phyloP scores from a whole-genome alignment of 2,113 vertebrate genomes.

The Actenoides hombroni region DNA sequence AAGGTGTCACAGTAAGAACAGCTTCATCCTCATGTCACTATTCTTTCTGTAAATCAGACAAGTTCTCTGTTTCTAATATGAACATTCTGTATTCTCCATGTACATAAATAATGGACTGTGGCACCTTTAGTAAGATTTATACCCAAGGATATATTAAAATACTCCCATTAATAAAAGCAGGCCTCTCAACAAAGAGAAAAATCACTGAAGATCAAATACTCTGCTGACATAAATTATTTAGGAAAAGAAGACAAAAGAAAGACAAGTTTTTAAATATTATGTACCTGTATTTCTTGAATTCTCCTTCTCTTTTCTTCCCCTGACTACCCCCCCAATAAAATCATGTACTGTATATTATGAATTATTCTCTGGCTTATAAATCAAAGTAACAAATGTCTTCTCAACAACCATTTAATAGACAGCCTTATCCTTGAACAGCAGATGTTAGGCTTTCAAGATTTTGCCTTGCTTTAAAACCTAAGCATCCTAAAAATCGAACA shows the following conservation, averaged over 20 bases:
- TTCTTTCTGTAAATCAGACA: background rate
- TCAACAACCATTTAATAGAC: background rate
- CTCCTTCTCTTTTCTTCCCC: background rate
- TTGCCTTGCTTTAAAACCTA: background rate
- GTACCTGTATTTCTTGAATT: background rate
- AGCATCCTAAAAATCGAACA: background rate
- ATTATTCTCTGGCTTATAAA: background rate
- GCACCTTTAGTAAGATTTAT: background rate
- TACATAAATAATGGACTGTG: background rate
- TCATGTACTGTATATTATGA: background rate
- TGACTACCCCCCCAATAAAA: background rate
- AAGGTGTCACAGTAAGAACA: background rate
- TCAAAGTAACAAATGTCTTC: background rate
- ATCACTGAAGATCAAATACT: background rate
- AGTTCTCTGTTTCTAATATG: background rate
- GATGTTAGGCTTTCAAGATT: background rate
- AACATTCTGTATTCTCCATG: background rate
- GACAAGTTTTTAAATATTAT: background rate
- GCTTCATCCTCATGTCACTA: background rate
- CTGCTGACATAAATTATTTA: background rate
- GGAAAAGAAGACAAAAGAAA: background rate
- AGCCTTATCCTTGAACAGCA: background rate
- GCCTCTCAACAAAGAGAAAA: background rate
- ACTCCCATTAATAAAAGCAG: background rate
- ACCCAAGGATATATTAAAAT: background rate